Percentiles rank a stretch among this genome's conserved stretches.
These are phyloP conservation scores for Tinea trinotella DNA, from an alignment of 2,888 invertebrate species.

Conservation along the genomic window DNA sequence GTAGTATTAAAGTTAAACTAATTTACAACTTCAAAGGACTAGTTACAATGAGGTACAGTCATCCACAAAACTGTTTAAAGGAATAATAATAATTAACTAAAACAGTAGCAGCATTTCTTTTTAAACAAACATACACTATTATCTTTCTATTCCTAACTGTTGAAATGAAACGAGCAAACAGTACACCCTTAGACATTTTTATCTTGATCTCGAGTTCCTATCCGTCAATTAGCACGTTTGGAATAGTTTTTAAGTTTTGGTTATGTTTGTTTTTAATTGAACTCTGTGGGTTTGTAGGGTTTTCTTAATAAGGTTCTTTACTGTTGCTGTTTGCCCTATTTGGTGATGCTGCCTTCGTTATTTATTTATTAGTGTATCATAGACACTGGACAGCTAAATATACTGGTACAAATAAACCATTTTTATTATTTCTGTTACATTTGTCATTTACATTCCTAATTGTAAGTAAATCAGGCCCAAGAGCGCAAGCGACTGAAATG, in stretches of 20 bases:
- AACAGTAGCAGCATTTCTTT: neutral
- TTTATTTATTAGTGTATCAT: too few species aligned
- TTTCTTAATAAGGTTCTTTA: too few species aligned
- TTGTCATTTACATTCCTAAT: too few species aligned
- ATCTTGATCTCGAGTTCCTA: neutral
- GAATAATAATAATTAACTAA: conserved; percentile 6
- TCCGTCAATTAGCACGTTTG: conserved; percentile 4
- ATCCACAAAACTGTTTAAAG: neutral
- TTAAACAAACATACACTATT: neutral
- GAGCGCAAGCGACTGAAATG: too few species aligned
- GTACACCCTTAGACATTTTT: conserved; percentile 8
- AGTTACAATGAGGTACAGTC: neutral
- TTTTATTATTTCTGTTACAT: too few species aligned
- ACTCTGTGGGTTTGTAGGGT: neutral
- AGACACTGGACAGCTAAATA: too few species aligned
- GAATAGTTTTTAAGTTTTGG: neutral
- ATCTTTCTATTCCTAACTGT: conserved; percentile 8
- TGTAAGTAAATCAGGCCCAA: too few species aligned
- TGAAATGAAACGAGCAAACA: conserved; percentile 1
- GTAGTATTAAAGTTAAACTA: too few species aligned
- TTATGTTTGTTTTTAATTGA: neutral
- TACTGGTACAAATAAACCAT: too few species aligned
- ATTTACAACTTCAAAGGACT: too few species aligned
- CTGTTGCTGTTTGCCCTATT: too few species aligned
- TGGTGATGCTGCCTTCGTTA: too few species aligned